Percentiles rank a stretch among this genome's conserved stretches.
Evolutionary conservation across 1,140 invertebrate genomes (phyloP).

Genomic region (Cecropterus lyciades): DNA sequence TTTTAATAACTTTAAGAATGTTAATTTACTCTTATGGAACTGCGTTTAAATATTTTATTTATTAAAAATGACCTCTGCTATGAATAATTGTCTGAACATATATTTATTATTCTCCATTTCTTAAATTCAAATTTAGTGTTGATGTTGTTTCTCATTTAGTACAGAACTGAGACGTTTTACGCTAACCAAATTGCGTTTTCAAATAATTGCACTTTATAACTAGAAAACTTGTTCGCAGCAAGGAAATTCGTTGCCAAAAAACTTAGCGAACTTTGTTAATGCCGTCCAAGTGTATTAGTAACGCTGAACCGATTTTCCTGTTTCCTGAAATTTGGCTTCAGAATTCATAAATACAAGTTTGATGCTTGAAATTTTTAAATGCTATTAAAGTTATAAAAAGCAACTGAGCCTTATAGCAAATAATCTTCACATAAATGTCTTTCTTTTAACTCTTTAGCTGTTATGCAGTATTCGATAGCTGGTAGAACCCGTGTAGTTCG

Average conservation of each 20-base stretch:
- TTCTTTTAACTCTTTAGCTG: too few relatives aligned
- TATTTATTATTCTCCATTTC: not conserved
- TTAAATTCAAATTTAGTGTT: not conserved
- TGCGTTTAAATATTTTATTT: too few relatives aligned
- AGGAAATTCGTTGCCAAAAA: conserved; percentile 65
- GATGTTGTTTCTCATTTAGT: conserved; percentile 3
- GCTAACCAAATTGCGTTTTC: conserved; percentile 40
- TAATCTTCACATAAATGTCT: too few relatives aligned
- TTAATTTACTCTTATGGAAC: too few relatives aligned
- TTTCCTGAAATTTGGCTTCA: conserved; percentile 33
- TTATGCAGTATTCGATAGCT: too few relatives aligned
- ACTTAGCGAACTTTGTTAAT: conserved; percentile 67
- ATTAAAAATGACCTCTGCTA: too few relatives aligned
- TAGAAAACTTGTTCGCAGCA: conserved; percentile 19
- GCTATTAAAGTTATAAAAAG: too few relatives aligned
- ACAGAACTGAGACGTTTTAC: conserved; percentile 35
- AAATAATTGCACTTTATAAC: conserved; percentile 42
- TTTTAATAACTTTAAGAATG: too few relatives aligned
- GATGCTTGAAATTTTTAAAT: too few relatives aligned
- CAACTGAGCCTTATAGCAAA: not conserved
- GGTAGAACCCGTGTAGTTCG: too few relatives aligned
- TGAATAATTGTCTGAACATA: too few relatives aligned
- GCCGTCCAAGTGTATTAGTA: conserved; percentile 59
- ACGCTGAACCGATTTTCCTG: conserved; percentile 58
- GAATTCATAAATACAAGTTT: conserved; percentile 9